Percentiles rank a stretch among this genome's conserved stretches.
Evolutionary conservation across 2,888 invertebrate genomes (phyloP).

Genomic region (Eristalis pertinax): DNA sequence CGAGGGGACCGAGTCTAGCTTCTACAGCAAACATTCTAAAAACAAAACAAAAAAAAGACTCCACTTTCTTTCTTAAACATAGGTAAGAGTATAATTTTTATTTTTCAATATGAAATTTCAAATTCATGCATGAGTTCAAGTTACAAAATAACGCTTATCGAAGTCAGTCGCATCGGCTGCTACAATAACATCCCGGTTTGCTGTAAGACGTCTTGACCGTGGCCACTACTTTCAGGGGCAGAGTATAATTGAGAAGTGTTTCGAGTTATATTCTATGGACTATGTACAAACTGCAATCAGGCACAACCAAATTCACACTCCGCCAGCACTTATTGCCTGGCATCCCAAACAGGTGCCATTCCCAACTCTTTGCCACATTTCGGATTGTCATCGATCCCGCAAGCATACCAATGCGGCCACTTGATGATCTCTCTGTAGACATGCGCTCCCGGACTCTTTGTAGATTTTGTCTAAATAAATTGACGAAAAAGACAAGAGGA

Average conservation of each 20-base stretch:
- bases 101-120: slow-evolving; percentile 7
- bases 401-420: slow-evolving; percentile 82
- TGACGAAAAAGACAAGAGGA: background rate
- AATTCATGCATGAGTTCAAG: background rate
- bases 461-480: slow-evolving; percentile 78
- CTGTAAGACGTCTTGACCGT: no score
- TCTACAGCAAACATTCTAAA: no score
- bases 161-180: background rate
- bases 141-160: background rate
- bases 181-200: no score
- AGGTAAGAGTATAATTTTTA: background rate
- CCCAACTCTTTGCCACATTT: slow-evolving; percentile 79
- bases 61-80: background rate
- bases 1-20: no score
- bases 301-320: slow-evolving; percentile 8
- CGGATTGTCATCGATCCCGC: slow-evolving; percentile 75
- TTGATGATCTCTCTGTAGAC: slow-evolving; percentile 82
- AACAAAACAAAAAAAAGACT: background rate
- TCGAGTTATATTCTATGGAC: background rate
- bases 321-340: slow-evolving; percentile 59
- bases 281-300: slow-evolving; percentile 50
- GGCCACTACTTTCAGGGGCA: background rate
- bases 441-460: slow-evolving; percentile 82
- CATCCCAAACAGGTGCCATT: slow-evolving; percentile 77
- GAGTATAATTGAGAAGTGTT: background rate